Base-by-base conservation (phyloP, 2,888 invertebrate species). In the Watsonalla cultraria region DNA sequence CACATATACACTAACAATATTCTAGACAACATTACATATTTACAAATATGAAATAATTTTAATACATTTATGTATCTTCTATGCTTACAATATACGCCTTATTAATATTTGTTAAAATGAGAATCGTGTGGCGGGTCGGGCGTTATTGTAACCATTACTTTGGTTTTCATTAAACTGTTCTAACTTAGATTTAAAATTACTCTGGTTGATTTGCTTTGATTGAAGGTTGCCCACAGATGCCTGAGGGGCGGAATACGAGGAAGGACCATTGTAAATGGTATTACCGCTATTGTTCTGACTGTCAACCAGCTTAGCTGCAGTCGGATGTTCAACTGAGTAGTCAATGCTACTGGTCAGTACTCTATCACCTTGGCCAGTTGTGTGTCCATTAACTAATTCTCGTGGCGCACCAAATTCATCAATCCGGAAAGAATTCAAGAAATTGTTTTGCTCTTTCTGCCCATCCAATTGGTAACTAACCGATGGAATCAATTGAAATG, bases 241-340 rank as follows among this genome's bases (percentile, higher is more conserved):
- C 60, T 90, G 90, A 14, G 89, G 86, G 45, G 87, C 86, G 0
- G 75, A 84, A 56, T 90, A 90, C 0, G 90, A 90, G n/a, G 88
- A 87, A 6, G 86, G 88, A 0, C 89, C 90, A 49, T 76, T 70
- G 54, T 90, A 90, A 14, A 86, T 57, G 14, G 68, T 69, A 59
- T 72, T 78, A 8, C 79, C 56, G 53, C 64, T 70, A 56, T 69
- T 73, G 42, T 65, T 60, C 55, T 68, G 65, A 37, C 61, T 57
- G 9, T 66, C 66, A 42, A 66, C 58, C 57, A 74, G 73, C 59
- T 74, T 74, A 15, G 54, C 56, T 37, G 78, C 65, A 51, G 64
- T 61, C 1, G 82, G 74, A 57, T 84, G 83, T 52, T 82, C 73
- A 15, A 84, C 68, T 7, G 78, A 68, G 49, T 70, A 83, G 55